Percentiles rank a stretch among this genome's conserved stretches.
Evolutionary conservation across 2,888 invertebrate species (phyloP).

Genomic region (Eristalinus sepulchralis): DNA sequence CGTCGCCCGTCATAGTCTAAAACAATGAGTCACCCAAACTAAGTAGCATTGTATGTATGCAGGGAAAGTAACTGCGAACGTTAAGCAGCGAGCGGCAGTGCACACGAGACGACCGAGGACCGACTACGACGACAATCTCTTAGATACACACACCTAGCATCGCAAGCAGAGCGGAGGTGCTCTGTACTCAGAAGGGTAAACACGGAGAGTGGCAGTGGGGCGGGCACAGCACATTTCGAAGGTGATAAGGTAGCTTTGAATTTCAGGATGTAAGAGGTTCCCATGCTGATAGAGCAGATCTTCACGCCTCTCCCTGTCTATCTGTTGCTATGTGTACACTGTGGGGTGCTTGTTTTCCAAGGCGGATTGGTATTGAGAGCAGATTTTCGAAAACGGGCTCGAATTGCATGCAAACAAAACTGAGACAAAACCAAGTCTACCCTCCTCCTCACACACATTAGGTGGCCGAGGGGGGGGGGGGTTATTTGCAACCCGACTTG

Average conservation of each 20-base stretch:
- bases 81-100: conserved; percentile 48
- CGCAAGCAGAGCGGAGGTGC: neutral
- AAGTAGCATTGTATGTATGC: conserved; percentile 64
- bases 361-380: conserved; percentile 47
- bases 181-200: conserved; percentile 15
- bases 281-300: conserved; percentile 12
- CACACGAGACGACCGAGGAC: conserved; percentile 45
- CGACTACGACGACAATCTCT: conserved; percentile 33
- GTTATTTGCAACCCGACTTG: neutral
- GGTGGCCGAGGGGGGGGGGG: neutral
- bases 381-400: conserved; percentile 56
- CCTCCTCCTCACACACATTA: neutral
- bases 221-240: conserved; percentile 6
- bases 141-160: conserved; percentile 12
- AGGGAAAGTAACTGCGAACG: conserved; percentile 62
- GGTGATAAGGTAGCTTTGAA: conserved; percentile 27
- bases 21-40: conserved; percentile 67
- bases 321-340: neutral
- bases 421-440: conserved; percentile 19
- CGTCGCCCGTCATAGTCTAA: conserved; percentile 12
- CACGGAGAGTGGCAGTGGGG: neutral
- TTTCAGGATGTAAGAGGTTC: conserved; percentile 20
- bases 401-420: conserved; percentile 35
- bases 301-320: neutral
- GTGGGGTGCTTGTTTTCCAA: neutral